Base-by-base conservation (phyloP, 2,113 vertebrate genomes). In the Labrus mixtus region DNA sequence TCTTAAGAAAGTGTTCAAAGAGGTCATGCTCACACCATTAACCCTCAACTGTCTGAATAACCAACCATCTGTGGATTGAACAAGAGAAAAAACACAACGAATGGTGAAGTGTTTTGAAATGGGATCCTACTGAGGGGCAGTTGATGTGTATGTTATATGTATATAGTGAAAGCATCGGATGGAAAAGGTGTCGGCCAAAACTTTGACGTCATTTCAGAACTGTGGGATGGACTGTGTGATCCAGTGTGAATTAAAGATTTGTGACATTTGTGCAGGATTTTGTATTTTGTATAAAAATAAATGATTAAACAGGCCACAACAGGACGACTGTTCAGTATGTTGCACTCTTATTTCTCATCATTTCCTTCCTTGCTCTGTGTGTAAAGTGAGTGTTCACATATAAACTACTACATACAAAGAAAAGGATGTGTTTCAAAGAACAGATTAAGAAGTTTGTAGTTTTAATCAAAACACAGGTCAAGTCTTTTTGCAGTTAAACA, bases 271-370 rank as follows among this genome's bases (percentile, higher is more conserved):
- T 90, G 90, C 46, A 67, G 72, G 86, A 68, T 93, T 95, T 95
- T 94, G 93, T 95, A 95, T 94, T 95, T 94, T 94, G 86, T 94
- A 94, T 91, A 85, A 93, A 94, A 92, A 92, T 85, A 88, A 85
- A 54, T 57, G 53, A 46, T 73, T 81, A 59, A 90, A 84, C 53
- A 62, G 71, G 25, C 70, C 36, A 67, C 29, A 2, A 58, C 23
- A 16, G 22, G 54, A 37, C 20, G 37, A 1, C 17, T 41, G 39
- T 7, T 57, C 12, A 22, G 23, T 54, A 13, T n/a, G 2, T 20
- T 39, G 43, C 11, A 9, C 22, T 36, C 23, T 22, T 12, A 10
- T 37, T 16, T 41, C 36, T 41, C 36, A 15, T 41, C 0, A 4
- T 17, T 10, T 41, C 10, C 0, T 53, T n/a, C 7, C 17, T 33